phyloP scores from a whole-genome alignment of 2,797 vertebrate species.

The Triplophysa bombifrons region DNA sequence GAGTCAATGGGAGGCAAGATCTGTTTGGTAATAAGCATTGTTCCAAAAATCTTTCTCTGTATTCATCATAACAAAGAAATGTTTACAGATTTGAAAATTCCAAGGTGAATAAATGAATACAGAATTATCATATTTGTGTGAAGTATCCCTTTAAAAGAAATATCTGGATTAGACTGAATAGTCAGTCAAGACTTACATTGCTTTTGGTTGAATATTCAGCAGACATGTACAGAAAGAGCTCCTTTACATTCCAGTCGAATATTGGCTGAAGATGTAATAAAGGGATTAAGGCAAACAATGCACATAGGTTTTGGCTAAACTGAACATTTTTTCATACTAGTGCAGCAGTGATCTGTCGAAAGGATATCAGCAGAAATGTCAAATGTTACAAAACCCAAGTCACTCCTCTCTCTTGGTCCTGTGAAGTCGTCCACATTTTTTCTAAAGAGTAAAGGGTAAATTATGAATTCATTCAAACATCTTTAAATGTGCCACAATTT shows the following conservation, averaged over 20 bases:
- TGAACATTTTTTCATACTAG: not conserved
- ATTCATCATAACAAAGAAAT: too few relatives aligned
- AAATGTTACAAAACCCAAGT: constrained; percentile 94
- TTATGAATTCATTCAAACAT: not conserved
- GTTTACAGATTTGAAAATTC: too few relatives aligned
- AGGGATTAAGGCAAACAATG: constrained; percentile 76
- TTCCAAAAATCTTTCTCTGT: too few relatives aligned
- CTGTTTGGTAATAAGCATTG: too few relatives aligned
- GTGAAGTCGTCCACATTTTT: constrained; percentile 99
- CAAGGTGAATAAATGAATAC: too few relatives aligned
- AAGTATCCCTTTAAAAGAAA: not conserved
- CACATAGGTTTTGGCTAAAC: not conserved
- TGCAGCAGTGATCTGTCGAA: constrained; percentile 55
- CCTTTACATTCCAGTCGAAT: constrained; percentile 99
- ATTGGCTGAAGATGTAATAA: constrained; percentile 90
- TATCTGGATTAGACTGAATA: not conserved
- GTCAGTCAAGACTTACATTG: constrained; percentile 77
- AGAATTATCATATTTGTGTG: too few relatives aligned
- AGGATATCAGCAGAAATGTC: constrained; percentile 97
- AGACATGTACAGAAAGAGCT: constrained; percentile 95
- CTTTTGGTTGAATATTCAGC: constrained; percentile 78
- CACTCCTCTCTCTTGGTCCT: constrained; percentile 93
- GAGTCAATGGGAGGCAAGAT: too few relatives aligned
- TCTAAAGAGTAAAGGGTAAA: constrained; percentile 71
- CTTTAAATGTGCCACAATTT: too few relatives aligned